Evolutionary conservation across 2,797 vertebrate genomes (phyloP), one percentile per base, ranked within the genome.

Genomic region (Bradypodion pumilum): DNA sequence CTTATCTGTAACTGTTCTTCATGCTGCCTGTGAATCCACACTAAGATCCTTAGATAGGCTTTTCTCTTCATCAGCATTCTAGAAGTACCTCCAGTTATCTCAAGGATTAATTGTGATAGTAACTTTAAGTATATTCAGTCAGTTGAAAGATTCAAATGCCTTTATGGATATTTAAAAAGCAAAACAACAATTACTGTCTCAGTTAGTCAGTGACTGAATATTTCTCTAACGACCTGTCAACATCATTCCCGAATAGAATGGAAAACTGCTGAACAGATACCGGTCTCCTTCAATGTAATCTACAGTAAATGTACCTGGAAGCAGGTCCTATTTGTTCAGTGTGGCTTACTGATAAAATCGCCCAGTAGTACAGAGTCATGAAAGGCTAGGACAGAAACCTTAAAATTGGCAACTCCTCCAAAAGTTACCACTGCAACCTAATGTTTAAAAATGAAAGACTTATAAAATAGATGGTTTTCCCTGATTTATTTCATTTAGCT

Each of bases 401-500:
- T 82, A 35, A 49, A n/a, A 49, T 7, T 35, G 32, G 2, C 60
- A 59, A 60, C 19, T 75, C 46, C 4, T 60, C 27, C 29, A 5
- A 35, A 2, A 37, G 37, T 40, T 4, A 42, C 21, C 21, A 74
- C 19, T 73, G 35, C 40, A 27, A 49, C n/a, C 7, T 32, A 29
- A 63, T 19, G 42, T 46, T 82, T 66, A 37, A 76, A 1, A 40
- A 42, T 21, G 46, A 72, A 82, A 32, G 19, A 5, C 35, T 74
- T 59, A 5, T 66, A 59, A 32, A 86, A 29, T 42, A 8, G 46
- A 72, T 68, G 78, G 74, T 81, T 82, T 78, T 81, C 52, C 4
- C 78, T 29, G 83, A 92, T 89, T 89, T 78, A 27, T 93, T 8
- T 52, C 84, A 65, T 89, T 80, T 89, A 82, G 62, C 74, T 91